phyloP scores from a whole-genome alignment of 2,797 vertebrate species.

The Lates japonicus region DNA sequence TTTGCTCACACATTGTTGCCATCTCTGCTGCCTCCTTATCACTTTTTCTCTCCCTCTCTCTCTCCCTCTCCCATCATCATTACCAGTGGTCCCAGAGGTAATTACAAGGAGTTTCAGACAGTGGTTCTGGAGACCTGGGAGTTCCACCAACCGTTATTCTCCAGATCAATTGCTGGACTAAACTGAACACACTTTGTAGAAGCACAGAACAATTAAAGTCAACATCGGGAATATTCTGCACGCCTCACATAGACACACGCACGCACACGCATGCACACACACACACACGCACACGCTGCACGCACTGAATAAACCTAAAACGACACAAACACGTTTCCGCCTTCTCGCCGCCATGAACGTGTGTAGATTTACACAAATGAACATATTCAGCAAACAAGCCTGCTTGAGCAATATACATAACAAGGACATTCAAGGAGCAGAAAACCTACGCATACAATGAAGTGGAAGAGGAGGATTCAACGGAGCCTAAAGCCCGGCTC shows the following conservation, averaged over 20 bases:
- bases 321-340: background rate
- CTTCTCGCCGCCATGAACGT: background rate
- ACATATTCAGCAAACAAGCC: constrained; percentile 18
- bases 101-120: constrained; percentile 75
- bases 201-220: constrained; percentile 80
- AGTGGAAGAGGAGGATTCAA: constrained; percentile 31
- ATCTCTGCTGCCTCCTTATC: too few relatives aligned
- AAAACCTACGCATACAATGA: constrained; percentile 26
- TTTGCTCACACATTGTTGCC: constrained; percentile 35
- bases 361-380: constrained; percentile 7
- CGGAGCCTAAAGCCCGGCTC: constrained; percentile 53
- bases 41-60: background rate
- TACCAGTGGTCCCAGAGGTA: constrained; percentile 71
- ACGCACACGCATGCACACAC: too few relatives aligned
- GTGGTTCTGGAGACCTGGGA: constrained; percentile 66
- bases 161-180: constrained; percentile 77
- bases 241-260: too few relatives aligned
- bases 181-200: constrained; percentile 77
- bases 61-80: constrained; percentile 40
- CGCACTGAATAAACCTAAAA: background rate
- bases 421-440: constrained; percentile 32
- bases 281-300: too few relatives aligned
- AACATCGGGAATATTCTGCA: constrained; percentile 52
- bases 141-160: constrained; percentile 73
- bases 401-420: background rate